phyloP scores from a whole-genome alignment of 2,888 invertebrate genomes.

The Reticulitermes lucifugus region DNA sequence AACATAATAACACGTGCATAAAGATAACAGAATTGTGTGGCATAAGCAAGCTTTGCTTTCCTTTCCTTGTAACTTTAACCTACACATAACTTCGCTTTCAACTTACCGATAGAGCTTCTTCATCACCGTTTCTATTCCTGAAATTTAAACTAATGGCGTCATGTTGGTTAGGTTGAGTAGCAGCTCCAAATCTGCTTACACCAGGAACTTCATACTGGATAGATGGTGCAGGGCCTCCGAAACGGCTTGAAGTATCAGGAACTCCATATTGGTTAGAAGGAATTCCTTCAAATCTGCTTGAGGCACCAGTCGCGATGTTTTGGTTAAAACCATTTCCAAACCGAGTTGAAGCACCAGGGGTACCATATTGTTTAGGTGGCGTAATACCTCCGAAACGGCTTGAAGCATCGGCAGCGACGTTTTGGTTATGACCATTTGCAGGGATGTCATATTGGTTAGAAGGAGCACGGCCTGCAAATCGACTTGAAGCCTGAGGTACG shows the following conservation, averaged over 20 bases:
- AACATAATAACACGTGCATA: too few relatives aligned
- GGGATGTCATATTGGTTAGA: background rate
- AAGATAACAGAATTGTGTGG: too few relatives aligned
- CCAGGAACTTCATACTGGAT: background rate
- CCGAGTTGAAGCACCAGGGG: background rate
- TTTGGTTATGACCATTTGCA: background rate
- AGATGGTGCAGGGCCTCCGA: background rate
- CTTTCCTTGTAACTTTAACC: background rate
- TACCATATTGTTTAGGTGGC: background rate
- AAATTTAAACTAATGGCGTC: background rate
- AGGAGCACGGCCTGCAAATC: background rate
- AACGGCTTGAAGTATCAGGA: background rate
- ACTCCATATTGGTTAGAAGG: background rate
- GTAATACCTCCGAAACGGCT: background rate
- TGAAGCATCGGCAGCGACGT: background rate
- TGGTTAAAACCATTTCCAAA: background rate
- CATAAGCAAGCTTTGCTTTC: background rate
- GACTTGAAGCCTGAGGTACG: background rate
- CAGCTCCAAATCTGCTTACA: background rate
- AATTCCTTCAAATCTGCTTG: background rate
- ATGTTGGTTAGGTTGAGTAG: background rate
- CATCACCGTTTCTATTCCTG: background rate
- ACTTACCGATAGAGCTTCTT: background rate
- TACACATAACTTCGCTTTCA: background rate
- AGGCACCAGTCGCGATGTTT: background rate